Evolutionary conservation across 2,888 invertebrate genomes (phyloP).

Genomic region (Clostera curtula): DNA sequence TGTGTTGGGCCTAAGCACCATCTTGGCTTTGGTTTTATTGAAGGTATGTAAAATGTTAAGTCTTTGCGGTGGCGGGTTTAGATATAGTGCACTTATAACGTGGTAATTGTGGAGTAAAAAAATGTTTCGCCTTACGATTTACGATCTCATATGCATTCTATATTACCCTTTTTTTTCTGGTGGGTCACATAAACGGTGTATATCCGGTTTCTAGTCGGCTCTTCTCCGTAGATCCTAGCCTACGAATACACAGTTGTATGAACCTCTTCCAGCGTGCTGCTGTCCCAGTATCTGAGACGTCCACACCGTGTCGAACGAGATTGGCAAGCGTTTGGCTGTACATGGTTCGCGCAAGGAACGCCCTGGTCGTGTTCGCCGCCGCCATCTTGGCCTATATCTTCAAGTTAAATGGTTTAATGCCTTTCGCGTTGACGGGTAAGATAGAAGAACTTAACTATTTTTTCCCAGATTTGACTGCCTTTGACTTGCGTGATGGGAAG

Average conservation of each 20-base stretch:
- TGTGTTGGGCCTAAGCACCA: slow-evolving; percentile 77
- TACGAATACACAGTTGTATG: background rate
- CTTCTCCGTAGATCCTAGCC: no score
- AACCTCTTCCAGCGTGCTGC: slow-evolving; percentile 24
- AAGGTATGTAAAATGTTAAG: no score
- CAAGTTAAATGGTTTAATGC: slow-evolving; percentile 59
- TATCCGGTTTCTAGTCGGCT: no score
- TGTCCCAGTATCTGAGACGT: slow-evolving; percentile 15
- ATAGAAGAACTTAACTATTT: no score
- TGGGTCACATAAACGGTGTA: no score
- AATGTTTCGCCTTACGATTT: no score
- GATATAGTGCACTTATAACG: no score
- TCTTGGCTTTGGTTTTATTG: slow-evolving; percentile 75
- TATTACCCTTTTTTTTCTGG: slow-evolving; percentile 1
- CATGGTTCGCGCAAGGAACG: slow-evolving; percentile 83
- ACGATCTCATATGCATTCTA: no score
- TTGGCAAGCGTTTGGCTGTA: slow-evolving; percentile 30
- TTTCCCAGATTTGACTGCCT: background rate
- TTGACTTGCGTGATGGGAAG: no score
- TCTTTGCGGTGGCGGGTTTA: no score
- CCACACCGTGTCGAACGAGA: slow-evolving; percentile 11
- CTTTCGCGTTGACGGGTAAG: slow-evolving; percentile 82
- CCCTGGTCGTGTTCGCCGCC: slow-evolving; percentile 82
- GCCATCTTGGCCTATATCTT: slow-evolving; percentile 75
- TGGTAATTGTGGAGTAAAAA: no score